Evolutionary conservation across 2,797 vertebrate species (phyloP).

Genomic region (Enteromius trimaculatus): DNA sequence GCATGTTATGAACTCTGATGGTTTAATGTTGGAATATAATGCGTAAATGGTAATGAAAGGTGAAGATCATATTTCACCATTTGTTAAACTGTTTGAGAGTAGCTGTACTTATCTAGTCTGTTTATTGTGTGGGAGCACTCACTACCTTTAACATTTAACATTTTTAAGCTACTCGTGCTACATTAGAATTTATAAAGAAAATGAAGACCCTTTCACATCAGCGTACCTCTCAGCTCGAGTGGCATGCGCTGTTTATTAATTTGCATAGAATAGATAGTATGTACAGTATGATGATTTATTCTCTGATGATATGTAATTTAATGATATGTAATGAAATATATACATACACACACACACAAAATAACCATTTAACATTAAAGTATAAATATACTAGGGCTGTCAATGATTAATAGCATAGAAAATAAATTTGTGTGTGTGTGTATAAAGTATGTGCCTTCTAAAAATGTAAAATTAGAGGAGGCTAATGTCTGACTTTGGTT

Average conservation of each 20-base stretch:
- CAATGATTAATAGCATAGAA: no score
- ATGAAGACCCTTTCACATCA: background rate
- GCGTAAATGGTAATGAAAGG: slow-evolving; percentile 3
- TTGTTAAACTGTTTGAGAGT: slow-evolving; percentile 30
- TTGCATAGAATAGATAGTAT: background rate
- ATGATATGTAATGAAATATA: background rate
- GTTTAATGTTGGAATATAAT: background rate
- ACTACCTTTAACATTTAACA: slow-evolving; percentile 10
- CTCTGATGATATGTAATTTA: background rate
- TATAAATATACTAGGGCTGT: no score
- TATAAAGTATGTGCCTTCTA: background rate
- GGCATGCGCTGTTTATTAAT: background rate
- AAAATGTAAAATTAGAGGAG: background rate
- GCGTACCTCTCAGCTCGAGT: background rate
- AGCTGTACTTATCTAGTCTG: slow-evolving; percentile 22
- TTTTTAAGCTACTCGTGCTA: slow-evolving; percentile 15
- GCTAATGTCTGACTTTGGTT: slow-evolving; percentile 31
- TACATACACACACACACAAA: no score
- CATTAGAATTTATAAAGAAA: slow-evolving; percentile 30
- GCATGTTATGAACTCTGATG: background rate
- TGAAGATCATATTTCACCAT: slow-evolving; percentile 16
- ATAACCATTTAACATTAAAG: no score
- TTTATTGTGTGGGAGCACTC: slow-evolving; percentile 7
- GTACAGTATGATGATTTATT: background rate
- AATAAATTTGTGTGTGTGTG: background rate